Conservation (phyloP, 1,140 invertebrate species). For the Penaeus indicus region DNA sequence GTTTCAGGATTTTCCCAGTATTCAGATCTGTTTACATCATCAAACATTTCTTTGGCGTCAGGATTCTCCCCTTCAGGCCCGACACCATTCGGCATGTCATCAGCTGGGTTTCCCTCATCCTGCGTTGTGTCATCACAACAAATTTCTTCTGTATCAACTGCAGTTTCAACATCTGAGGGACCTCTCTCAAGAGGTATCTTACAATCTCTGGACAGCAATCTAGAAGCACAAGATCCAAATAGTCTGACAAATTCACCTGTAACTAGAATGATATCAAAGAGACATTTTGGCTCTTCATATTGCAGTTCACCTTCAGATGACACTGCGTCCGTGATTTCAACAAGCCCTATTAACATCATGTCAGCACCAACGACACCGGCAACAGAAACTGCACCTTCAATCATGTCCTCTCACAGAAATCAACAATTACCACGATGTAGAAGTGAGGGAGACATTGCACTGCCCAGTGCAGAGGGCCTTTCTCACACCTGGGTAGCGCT, state of each 20-base stretch:
- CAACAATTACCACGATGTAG: constrained; percentile 11
- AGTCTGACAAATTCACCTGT: too few relatives aligned
- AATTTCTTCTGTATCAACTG: constrained; percentile 23
- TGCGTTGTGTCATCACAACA: constrained; percentile 40
- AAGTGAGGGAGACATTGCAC: constrained; percentile 47
- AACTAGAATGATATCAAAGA: too few relatives aligned
- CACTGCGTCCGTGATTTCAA: background rate
- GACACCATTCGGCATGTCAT: constrained; percentile 42
- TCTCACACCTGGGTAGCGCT: constrained; percentile 40
- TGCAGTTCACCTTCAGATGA: constrained; percentile 25
- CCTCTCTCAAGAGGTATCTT: background rate
- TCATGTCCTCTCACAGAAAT: background rate
- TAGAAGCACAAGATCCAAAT: too few relatives aligned
- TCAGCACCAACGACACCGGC: constrained; percentile 48
- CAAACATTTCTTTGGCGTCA: constrained; percentile 38
- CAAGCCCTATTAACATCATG: constrained; percentile 17
- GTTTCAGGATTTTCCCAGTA: constrained; percentile 32
- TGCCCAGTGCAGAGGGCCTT: constrained; percentile 26
- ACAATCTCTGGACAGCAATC: too few relatives aligned
- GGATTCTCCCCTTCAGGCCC: constrained; percentile 29
- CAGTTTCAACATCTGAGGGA: constrained; percentile 19
- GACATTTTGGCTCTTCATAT: constrained; percentile 20
- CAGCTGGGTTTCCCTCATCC: constrained; percentile 41
- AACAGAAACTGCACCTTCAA: background rate
- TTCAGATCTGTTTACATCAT: constrained; percentile 31